Conservation (phyloP, 2,888 invertebrate species). For the Anarsia innoxiella region DNA sequence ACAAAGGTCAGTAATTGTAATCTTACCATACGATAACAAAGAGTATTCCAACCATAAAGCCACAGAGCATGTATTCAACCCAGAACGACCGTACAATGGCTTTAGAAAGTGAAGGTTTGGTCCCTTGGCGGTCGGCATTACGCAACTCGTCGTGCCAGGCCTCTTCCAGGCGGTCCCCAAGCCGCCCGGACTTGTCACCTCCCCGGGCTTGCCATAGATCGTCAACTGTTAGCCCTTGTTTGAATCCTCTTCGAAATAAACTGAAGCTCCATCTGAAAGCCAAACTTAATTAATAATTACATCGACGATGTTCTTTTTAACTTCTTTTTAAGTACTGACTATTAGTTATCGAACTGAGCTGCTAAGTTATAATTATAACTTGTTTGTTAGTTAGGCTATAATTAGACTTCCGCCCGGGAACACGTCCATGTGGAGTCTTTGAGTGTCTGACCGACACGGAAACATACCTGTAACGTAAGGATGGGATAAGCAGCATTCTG, state of each 20-base stretch:
- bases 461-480: no score
- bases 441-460: no score
- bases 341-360: no score
- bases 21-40: constrained; percentile 77
- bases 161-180: constrained; percentile 79
- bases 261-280: constrained; percentile 82
- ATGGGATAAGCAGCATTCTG: no score
- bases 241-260: constrained; percentile 78
- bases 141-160: constrained; percentile 78
- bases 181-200: constrained; percentile 77
- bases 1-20: no score
- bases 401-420: no score
- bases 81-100: constrained; percentile 78
- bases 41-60: constrained; percentile 72
- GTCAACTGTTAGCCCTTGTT: constrained; percentile 77
- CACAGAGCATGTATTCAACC: constrained; percentile 75
- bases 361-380: no score
- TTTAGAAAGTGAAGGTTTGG: constrained; percentile 74
- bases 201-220: constrained; percentile 79
- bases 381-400: no score
- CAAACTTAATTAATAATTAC: no score
- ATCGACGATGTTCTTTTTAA: no score
- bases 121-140: constrained; percentile 57
- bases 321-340: no score
- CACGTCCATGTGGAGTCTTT: no score